Conservation (phyloP, 2,797 vertebrate genomes). For the Eleutherodactylus coqui region DNA sequence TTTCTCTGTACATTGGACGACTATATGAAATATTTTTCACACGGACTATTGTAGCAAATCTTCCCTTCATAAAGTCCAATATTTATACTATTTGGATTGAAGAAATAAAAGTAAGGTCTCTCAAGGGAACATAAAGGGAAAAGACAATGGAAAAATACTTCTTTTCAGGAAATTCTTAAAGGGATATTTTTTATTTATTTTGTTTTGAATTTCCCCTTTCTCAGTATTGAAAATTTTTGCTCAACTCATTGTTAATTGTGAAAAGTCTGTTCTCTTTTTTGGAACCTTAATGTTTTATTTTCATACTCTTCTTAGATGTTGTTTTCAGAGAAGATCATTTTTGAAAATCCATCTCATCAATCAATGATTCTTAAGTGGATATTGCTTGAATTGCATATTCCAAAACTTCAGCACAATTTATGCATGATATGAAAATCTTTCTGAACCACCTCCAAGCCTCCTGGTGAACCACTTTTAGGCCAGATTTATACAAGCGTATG, state of each 20-base stretch:
- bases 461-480: neutral
- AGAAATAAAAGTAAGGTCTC: neutral
- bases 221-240: neutral
- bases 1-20: conserved; percentile 32
- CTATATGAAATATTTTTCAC: conserved; percentile 20
- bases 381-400: no score
- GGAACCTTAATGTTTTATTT: neutral
- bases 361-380: neutral
- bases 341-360: neutral
- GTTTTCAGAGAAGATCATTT: neutral
- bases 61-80: neutral
- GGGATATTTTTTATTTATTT: neutral
- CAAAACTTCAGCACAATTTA: no score
- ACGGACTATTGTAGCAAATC: conserved; percentile 16
- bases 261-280: neutral
- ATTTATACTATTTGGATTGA: neutral
- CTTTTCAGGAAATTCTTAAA: neutral
- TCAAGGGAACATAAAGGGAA: neutral
- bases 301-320: neutral
- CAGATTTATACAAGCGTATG: no score
- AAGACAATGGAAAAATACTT: neutral
- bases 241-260: neutral
- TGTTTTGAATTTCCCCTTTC: neutral
- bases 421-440: neutral
- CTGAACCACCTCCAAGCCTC: neutral